Percentiles rank a stretch among this genome's conserved stretches.
Conservation (phyloP, 53 echinoderm and acorn worm species). For the Henricia sp. region DNA sequence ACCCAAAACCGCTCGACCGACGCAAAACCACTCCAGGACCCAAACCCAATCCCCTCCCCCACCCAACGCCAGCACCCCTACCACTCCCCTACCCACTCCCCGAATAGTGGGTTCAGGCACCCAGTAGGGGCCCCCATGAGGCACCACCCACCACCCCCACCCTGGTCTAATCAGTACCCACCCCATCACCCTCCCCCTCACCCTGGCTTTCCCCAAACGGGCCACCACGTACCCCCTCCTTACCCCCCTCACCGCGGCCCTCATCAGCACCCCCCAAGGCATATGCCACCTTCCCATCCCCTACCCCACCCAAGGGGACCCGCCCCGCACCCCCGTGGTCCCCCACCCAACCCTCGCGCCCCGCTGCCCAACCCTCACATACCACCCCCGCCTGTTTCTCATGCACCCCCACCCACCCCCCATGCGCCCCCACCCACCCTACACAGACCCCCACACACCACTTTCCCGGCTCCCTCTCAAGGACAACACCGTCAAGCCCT, state of each 20-base stretch:
- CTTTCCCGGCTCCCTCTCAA: conserved; percentile 62
- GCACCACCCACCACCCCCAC: conserved; percentile 47
- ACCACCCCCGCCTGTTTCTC: conserved; percentile 31
- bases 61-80: conserved; percentile 21
- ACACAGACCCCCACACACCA: conserved; percentile 63
- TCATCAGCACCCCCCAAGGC: conserved; percentile 54
- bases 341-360: conserved; percentile 40
- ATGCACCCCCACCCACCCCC: conserved; percentile 30
- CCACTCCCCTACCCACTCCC: conserved; percentile 57
- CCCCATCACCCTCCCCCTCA: conserved; percentile 62
- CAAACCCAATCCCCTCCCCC: conserved; percentile 61
- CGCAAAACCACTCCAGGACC: conserved; percentile 51
- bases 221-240: conserved; percentile 44
- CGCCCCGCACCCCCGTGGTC: conserved; percentile 41
- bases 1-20: conserved; percentile 35
- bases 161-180: conserved; percentile 53
- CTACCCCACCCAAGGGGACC: conserved; percentile 61
- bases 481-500: no score
- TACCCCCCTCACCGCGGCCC: conserved; percentile 63
- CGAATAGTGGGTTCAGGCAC: conserved; percentile 44
- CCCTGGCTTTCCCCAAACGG: conserved; percentile 39
- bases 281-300: conserved; percentile 52
- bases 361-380: conserved; percentile 39
- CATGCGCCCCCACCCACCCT: conserved; percentile 53
- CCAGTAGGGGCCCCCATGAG: conserved; percentile 51